Percentiles rank a stretch among this genome's conserved stretches.
Conservation (phyloP, 2,888 invertebrate species). For the Proisotoma minuta region DNA sequence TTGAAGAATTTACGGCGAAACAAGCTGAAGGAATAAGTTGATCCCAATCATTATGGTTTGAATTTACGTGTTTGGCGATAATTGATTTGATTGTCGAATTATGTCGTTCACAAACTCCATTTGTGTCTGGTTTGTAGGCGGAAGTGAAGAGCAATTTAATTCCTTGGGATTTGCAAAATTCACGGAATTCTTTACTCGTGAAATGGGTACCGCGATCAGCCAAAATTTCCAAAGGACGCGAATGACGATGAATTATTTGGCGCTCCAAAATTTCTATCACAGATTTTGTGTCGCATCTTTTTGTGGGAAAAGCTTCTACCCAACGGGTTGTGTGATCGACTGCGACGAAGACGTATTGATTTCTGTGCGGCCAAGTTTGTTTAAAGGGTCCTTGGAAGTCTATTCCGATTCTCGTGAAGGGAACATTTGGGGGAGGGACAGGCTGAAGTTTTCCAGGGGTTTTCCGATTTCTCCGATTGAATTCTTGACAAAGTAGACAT, state of each 20-base stretch:
- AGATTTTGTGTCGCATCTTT: background rate
- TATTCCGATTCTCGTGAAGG: slow-evolving; percentile 43
- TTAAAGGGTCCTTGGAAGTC: slow-evolving; percentile 43
- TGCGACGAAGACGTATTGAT: too few relatives aligned
- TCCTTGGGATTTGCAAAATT: background rate
- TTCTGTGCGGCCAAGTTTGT: slow-evolving; percentile 8
- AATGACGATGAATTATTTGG: background rate
- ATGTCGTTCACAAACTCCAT: slow-evolving; percentile 21
- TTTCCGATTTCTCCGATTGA: slow-evolving; percentile 18
- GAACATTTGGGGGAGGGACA: slow-evolving; percentile 16
- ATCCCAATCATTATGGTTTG: background rate
- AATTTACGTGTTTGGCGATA: slow-evolving; percentile 10
- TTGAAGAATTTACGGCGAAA: background rate
- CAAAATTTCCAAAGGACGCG: background rate
- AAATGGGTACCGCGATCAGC: slow-evolving; percentile 8
- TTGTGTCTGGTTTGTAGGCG: slow-evolving; percentile 15
- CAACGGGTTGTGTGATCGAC: slow-evolving; percentile 43
- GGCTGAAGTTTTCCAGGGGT: slow-evolving; percentile 1
- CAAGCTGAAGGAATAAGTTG: too few relatives aligned
- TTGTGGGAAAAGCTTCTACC: slow-evolving; percentile 24
- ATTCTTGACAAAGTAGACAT: too few relatives aligned
- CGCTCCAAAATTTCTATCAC: background rate
- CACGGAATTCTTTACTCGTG: slow-evolving; percentile 6
- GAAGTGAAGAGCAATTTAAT: slow-evolving; percentile 10
- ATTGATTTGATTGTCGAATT: slow-evolving; percentile 17